These are phyloP conservation scores for Microdon myrmicae DNA, from an alignment of 2,888 invertebrate species.

Conservation along the genomic window DNA sequence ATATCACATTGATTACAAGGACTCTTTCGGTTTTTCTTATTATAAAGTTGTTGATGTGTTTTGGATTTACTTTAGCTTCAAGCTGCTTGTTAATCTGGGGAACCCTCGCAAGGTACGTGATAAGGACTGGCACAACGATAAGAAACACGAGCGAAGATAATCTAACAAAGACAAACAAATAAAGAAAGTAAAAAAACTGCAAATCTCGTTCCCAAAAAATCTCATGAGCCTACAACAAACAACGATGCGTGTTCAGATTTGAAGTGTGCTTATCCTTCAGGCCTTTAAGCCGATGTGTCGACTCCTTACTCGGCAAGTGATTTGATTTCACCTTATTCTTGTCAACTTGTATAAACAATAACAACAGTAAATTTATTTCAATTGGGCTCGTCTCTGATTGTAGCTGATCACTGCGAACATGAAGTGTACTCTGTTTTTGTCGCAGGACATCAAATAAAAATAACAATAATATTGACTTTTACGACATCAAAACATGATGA, in stretches of 20 bases:
- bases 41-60: constrained; percentile 39
- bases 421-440: too few relatives aligned
- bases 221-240: constrained; percentile 1
- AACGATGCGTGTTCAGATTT: constrained; percentile 28
- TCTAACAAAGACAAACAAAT: too few relatives aligned
- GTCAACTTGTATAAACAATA: too few relatives aligned
- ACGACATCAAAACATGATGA: too few relatives aligned
- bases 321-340: constrained; percentile 30
- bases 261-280: constrained; percentile 7
- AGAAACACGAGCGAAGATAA: neutral
- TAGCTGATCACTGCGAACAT: too few relatives aligned
- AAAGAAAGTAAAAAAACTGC: too few relatives aligned
- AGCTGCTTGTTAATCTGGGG: constrained; percentile 14
- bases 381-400: constrained; percentile 27
- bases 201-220: too few relatives aligned
- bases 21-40: constrained; percentile 31
- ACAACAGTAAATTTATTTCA: too few relatives aligned
- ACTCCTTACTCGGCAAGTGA: constrained; percentile 19
- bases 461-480: too few relatives aligned
- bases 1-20: constrained; percentile 31
- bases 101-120: neutral
- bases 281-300: constrained; percentile 29
- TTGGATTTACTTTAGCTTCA: constrained; percentile 23
- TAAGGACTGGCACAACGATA: neutral
- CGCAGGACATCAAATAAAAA: too few relatives aligned